These are phyloP conservation scores for Rhombomys opimus DNA, from an alignment of 2,113 vertebrate species.

Conservation along the genomic window DNA sequence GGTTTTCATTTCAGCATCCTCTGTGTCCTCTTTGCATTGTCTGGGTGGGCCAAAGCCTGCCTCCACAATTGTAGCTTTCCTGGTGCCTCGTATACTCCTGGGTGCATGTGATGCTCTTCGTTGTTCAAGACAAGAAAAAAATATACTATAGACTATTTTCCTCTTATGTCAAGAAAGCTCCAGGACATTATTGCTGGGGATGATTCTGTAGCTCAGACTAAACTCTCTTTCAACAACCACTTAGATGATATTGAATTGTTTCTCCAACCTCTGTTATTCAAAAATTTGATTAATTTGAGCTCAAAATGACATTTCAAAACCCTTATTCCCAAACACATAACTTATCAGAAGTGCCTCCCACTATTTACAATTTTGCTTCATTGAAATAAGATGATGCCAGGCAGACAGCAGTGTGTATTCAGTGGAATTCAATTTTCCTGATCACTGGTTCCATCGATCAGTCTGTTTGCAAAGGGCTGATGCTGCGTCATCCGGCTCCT, in stretches of 20 bases:
- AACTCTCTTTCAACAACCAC: constrained; percentile 57
- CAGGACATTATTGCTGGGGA: neutral
- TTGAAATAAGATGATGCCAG: constrained; percentile 77
- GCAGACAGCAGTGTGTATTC: constrained; percentile 72
- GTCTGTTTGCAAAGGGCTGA: constrained; percentile 75
- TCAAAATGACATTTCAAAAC: constrained; percentile 76
- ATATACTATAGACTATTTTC: neutral
- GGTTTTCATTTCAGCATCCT: neutral
- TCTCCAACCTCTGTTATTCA: constrained; percentile 63
- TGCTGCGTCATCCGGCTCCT: neutral
- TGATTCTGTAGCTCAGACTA: constrained; percentile 36
- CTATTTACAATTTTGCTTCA: constrained; percentile 76
- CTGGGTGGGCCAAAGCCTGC: neutral
- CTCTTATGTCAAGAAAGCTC: constrained; percentile 6
- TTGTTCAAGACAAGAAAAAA: neutral
- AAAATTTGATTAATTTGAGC: constrained; percentile 78
- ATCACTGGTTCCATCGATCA: constrained; percentile 81
- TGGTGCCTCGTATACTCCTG: neutral
- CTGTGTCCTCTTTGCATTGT: neutral
- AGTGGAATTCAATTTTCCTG: constrained; percentile 83
- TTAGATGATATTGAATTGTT: constrained; percentile 64
- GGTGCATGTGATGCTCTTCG: neutral
- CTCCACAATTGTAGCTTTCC: neutral
- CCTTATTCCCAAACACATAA: constrained; percentile 68
- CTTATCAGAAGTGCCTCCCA: constrained; percentile 70